Evolutionary conservation across 2,113 vertebrate species (phyloP), one percentile per base, ranked within the genome.

Genomic region (Casuarius casuarius): DNA sequence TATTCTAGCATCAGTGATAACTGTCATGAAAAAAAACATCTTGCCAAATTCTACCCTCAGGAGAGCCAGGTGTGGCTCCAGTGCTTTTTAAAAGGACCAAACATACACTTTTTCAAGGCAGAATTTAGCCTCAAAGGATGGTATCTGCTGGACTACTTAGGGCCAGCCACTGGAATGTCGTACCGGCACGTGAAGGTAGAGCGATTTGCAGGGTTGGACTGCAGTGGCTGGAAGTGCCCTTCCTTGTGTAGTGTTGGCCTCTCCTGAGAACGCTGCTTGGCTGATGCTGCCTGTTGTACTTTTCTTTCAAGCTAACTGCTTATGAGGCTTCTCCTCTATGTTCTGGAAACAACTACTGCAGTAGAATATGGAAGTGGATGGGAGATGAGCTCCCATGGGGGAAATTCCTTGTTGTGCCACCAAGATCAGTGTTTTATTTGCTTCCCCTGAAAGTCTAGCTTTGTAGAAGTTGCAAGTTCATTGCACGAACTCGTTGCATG

Each of bases 1-100:
- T 97, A 77, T 80, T 87, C 94, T 89, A 95, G 63, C 81, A 92
- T 96, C 94, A 33, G 46, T 95, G 94, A 96, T 96, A 97, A 94
- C 68, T 92, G 19, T 93, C 5, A 4, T 31, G 63, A 79, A 87
- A 85, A 92, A 82, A 48, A 84, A 65, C 58, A 16, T 92, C 42
- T 42, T 91, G 87, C 78, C 92, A 95, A 94, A 85, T 85, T 73
- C 62, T 84, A 52, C 52, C 81, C 74, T 66, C 70, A 29, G 12
- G 35, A n/a, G 31, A 33, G 29, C 29, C 91, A 96, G 83, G 81
- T 94, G 71, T 91, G 67, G 70, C 49, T 92, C 42, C 63, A 72
- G 48, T 44, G 26, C 12, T 63, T 78, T 91, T 75, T 26, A 58
- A 66, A 85, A 78, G n/a, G 26, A 70, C n/a, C 5, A 73, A 70